Base-by-base conservation (phyloP, 1,140 invertebrate genomes). In the Octopus bimaculoides region DNA sequence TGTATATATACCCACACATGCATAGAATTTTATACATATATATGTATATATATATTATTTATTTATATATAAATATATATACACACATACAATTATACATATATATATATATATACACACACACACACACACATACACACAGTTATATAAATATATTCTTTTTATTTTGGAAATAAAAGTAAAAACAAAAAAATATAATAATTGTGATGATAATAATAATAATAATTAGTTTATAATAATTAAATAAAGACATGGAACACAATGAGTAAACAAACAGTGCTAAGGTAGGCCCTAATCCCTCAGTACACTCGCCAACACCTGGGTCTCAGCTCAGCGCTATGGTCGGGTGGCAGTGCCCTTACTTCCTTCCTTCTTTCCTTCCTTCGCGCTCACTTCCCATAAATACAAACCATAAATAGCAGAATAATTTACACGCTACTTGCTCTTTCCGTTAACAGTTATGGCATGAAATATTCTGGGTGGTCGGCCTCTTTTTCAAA, bases 401-500 rank as follows among this genome's bases (percentile, higher is more conserved):
- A 75, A 26, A 75, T 75, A 75, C 74, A 75, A 75, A 75, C 74
- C 74, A 75, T 75, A 75, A 75, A 75, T 75, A 75, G 74, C 74
- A 75, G 74, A 75, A 75, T 75, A 75, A 75, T 52, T 75, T 75
- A 75, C 74, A 75, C 74, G 74, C 74, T 75, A 53, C 74, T 71
- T 75, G 74, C 74, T 7, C 74, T 75, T 75, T 75, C 74, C 74
- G 41, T 78, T 82, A 77, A 73, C 78, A 78, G 77, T 79, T 80
- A 85, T 85, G 82, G 84, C 84, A 88, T 85, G 83, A 85, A 87
- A 86, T 84, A 88, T 78, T 89, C 87, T 77, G 87, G 85, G 78
- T 86, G 85, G 71, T 90, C 95, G 54, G 88, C 95, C 91, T 98
- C 97, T 93, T 98, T 99, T 92, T 99, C 97, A 93, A 99, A 99